Evolutionary conservation across 2,113 vertebrate genomes (phyloP).

Genomic region (Capreolus pygargus): DNA sequence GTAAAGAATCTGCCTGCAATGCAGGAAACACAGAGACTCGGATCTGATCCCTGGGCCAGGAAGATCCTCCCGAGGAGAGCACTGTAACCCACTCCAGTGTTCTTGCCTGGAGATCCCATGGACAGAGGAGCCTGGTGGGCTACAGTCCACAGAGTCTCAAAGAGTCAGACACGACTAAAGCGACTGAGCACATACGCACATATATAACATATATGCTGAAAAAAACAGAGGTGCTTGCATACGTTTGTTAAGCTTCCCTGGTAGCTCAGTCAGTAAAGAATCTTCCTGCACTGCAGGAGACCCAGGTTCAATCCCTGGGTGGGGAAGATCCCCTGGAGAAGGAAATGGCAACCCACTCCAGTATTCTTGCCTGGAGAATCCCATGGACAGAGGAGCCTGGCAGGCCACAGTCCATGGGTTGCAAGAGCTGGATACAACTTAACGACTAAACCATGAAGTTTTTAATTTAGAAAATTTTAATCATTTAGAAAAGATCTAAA

Average conservation of each 20-base stretch:
- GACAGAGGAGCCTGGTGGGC: background rate
- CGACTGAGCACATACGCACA: accelerated
- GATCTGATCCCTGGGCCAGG: background rate
- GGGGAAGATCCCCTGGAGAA: background rate
- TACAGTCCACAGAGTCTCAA: background rate
- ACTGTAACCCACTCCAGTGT: background rate
- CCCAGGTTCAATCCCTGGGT: background rate
- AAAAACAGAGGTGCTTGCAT: background rate
- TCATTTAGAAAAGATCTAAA: background rate
- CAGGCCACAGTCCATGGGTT: background rate
- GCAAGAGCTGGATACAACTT: background rate
- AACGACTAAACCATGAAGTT: background rate
- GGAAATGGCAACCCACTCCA: background rate
- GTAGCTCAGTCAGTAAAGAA: background rate
- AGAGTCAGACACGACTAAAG: background rate
- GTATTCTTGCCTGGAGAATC: background rate
- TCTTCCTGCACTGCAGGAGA: background rate
- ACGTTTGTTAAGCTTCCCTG: background rate
- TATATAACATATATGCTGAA: background rate
- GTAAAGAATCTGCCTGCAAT: background rate
- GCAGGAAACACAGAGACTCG: background rate
- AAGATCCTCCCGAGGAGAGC: background rate
- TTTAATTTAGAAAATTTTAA: background rate
- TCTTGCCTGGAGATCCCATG: background rate
- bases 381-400: background rate